Evolutionary conservation across 2,113 vertebrate genomes (phyloP).

Genomic region (Phasianus colchicus): DNA sequence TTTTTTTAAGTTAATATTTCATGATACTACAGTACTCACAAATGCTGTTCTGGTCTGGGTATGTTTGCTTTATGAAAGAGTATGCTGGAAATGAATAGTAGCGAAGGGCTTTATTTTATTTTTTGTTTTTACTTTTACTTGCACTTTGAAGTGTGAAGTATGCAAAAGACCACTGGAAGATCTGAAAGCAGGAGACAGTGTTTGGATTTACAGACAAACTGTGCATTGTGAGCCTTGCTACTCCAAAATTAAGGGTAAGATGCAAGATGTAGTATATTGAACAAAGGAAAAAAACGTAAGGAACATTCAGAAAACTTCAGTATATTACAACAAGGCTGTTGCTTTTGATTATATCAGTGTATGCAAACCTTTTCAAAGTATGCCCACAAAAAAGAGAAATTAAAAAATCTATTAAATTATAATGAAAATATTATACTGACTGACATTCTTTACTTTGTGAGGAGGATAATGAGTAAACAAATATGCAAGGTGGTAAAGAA

Average conservation of each 20-base stretch:
- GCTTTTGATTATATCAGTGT: not conserved
- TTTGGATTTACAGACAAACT: slow-evolving; percentile 91
- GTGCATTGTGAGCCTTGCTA: slow-evolving; percentile 95
- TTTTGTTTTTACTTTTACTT: not conserved
- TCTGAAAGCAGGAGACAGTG: slow-evolving; percentile 91
- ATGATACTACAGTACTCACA: not conserved
- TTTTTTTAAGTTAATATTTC: not conserved
- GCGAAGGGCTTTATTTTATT: not conserved
- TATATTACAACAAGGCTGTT: not conserved
- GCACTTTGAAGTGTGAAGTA: slow-evolving; percentile 86
- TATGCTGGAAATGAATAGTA: not conserved
- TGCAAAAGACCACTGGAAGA: slow-evolving; percentile 86
- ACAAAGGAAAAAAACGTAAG: not conserved
- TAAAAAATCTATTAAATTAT: not conserved
- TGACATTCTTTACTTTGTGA: not conserved
- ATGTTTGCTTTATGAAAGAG: not conserved
- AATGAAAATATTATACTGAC: not conserved
- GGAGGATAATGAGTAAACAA: not conserved
- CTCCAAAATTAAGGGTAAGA: slow-evolving; percentile 88
- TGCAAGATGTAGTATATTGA: not conserved
- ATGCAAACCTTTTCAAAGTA: not conserved
- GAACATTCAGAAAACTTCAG: not conserved
- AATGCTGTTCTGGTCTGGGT: not conserved
- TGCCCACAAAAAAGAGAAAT: not conserved
- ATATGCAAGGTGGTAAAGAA: not conserved